Evolutionary conservation across 2,888 invertebrate genomes (phyloP).

Genomic region (Chironomus riparius): DNA sequence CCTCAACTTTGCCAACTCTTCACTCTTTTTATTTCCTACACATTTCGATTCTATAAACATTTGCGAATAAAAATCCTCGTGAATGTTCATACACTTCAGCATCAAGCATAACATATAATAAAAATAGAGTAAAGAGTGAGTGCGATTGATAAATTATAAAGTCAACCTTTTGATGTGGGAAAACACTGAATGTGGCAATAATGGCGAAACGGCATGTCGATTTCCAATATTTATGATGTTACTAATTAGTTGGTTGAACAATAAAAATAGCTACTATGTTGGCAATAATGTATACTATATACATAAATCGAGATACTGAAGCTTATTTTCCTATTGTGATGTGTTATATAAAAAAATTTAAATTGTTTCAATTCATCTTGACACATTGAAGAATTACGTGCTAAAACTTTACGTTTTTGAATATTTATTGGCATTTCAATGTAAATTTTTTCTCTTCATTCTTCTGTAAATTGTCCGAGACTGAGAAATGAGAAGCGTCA

Average conservation of each 20-base stretch:
- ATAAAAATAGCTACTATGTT: neutral
- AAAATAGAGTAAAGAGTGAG: neutral
- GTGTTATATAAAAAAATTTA: neutral
- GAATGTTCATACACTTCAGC: neutral
- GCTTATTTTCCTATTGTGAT: neutral
- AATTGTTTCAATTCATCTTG: slow-evolving; percentile 6
- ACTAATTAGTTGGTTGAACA: neutral
- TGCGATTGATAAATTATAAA: neutral
- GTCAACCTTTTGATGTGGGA: neutral
- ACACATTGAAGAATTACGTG: slow-evolving; percentile 22
- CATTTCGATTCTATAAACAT: too few relatives aligned
- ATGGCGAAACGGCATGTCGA: neutral
- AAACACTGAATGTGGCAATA: neutral
- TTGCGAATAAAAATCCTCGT: neutral
- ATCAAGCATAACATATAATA: neutral
- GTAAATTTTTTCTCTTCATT: slow-evolving; percentile 13
- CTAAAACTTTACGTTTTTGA: slow-evolving; percentile 17
- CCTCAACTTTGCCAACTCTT: neutral
- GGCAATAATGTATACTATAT: neutral
- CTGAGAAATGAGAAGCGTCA: neutral
- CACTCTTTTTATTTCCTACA: neutral
- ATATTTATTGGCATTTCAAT: slow-evolving; percentile 24
- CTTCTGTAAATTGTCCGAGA: neutral
- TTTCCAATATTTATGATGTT: neutral
- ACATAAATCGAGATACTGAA: neutral